These are phyloP conservation scores for Lochmaea capreae DNA, from an alignment of 2,888 invertebrate species.

Conservation along the genomic window DNA sequence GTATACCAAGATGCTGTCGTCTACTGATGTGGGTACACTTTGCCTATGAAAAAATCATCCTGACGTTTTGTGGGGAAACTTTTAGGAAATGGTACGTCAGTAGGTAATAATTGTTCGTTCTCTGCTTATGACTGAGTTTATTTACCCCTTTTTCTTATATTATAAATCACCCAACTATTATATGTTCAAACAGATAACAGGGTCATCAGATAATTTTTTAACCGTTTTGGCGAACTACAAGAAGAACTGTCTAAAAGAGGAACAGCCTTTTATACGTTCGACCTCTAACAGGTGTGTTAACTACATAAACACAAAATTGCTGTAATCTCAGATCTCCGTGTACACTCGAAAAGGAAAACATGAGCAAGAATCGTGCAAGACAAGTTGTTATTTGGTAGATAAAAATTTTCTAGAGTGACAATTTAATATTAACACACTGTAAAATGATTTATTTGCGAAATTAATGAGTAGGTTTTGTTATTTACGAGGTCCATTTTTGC, in stretches of 20 bases:
- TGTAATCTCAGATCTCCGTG: constrained; percentile 32
- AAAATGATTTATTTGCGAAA: constrained; percentile 53
- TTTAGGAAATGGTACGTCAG: too few relatives aligned
- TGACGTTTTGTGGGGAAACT: too few relatives aligned
- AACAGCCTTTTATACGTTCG: constrained; percentile 1
- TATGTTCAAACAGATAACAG: background rate
- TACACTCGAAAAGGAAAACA: constrained; percentile 36
- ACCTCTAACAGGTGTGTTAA: constrained; percentile 21
- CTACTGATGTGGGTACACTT: too few relatives aligned
- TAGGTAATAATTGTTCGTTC: too few relatives aligned
- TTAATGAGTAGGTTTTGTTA: constrained; percentile 51
- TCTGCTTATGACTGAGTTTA: too few relatives aligned
- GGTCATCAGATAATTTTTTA: background rate
- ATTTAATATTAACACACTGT: constrained; percentile 58
- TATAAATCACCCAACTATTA: background rate
- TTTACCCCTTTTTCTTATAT: too few relatives aligned
- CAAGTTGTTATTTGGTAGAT: constrained; percentile 50
- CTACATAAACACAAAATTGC: constrained; percentile 25
- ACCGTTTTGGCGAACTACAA: background rate
- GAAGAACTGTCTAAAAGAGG: background rate
- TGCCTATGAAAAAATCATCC: too few relatives aligned
- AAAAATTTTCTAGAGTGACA: constrained; percentile 57
- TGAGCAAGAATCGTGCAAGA: constrained; percentile 49
- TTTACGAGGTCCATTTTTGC: constrained; percentile 52
- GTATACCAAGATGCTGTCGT: too few relatives aligned